Conservation (phyloP, 1,140 invertebrate genomes). For the Oscheius sp. region DNA sequence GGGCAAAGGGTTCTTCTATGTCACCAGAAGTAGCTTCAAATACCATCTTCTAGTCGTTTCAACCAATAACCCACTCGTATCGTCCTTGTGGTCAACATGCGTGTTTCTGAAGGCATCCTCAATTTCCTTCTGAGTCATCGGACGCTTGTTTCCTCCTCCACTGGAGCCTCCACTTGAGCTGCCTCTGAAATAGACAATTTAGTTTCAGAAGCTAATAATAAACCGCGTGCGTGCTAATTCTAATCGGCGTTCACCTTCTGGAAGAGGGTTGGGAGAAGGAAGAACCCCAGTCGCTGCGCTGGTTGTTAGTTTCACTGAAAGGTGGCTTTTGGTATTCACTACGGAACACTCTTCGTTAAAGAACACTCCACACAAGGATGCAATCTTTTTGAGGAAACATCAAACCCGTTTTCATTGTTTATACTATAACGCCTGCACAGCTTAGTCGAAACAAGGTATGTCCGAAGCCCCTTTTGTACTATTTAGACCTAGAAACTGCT, state of each 20-base stretch:
- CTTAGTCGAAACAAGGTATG: no score
- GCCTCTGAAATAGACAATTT: not conserved
- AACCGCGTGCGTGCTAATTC: not conserved
- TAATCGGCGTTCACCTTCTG: not conserved
- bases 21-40: not conserved
- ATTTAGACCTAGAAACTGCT: no score
- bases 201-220: not conserved
- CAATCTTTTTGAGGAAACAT: no score
- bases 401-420: no score
- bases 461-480: no score
- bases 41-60: not conserved
- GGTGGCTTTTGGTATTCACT: not conserved
- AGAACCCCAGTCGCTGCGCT: not conserved
- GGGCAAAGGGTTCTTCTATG: not conserved
- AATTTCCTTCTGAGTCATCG: not conserved
- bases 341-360: no score
- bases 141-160: not conserved
- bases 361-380: no score
- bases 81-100: not conserved
- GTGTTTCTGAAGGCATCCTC: not conserved
- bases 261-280: not conserved
- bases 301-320: not conserved
- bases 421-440: no score
- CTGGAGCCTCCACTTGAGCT: not conserved
- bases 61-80: not conserved